Base-by-base conservation (phyloP, 2,797 vertebrate genomes). In the Antrozous pallidus region DNA sequence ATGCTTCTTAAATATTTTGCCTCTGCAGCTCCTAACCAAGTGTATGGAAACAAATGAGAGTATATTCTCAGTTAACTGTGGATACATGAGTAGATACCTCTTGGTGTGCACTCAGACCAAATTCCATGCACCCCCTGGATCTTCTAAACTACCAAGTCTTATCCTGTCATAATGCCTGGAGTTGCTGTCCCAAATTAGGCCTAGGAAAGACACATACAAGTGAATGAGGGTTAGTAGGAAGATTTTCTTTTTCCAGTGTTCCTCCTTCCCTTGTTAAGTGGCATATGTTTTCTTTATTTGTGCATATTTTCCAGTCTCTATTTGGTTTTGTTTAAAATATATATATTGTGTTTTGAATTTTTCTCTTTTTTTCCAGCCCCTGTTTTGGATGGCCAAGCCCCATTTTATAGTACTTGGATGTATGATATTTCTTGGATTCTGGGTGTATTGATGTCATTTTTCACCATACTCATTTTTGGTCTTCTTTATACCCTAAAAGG, bases 371-470 rank as follows among this genome's bases (percentile, higher is more conserved):
- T 51, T 6, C 4, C 49, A 94, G 78, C n/a, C 38, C 78, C 70
- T 67, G 14, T 58, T 80, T 63, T 88, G 65, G 58, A 85, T 20
- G 20, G 18, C 6, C 4, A 51, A 20, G 69, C 73, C 67, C n/a
- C 51, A 54, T n/a, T 93, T 8, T 70, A 75, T 54, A 20, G 8
- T 69, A 40, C 5, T 22, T 96, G 93, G 88, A 65, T 84, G 6
- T 0, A 0, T 17, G 93, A 95, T 20, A 1, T 81, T 13, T 40
- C 6, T 28, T 1, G 6, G 13, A 65, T 91, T 36, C 47, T 91
- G 51, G 1, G 0, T 56, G 4, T 12, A 7, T 51, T 80, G 56
- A 79, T 84, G 88, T 0, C 0, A 36, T 80, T 93, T 88, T 96
- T 65, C n/a, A 63, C 58, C 7, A 0, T 8, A 8, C 49, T 93